phyloP scores from a whole-genome alignment of 23 tunicate species.

The Phallusia fumigata region DNA sequence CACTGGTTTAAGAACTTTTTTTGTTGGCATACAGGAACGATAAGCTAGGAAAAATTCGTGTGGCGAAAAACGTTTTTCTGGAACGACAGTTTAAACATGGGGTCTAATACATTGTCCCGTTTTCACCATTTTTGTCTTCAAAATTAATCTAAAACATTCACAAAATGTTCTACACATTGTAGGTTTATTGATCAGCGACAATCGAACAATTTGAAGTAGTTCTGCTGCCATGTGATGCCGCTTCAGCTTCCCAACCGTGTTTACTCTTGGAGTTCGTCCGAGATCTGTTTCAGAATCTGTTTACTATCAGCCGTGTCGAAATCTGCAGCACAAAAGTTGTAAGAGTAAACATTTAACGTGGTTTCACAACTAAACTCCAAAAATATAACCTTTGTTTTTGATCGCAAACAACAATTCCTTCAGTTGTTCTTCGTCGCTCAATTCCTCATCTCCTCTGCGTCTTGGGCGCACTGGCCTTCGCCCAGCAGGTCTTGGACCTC shows the following conservation, averaged over 20 bases:
- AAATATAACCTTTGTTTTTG: background rate
- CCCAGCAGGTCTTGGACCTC: too few species aligned
- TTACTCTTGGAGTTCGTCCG: background rate
- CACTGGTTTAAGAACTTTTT: too few species aligned
- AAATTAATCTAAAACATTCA: too few species aligned
- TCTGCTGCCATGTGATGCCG: background rate
- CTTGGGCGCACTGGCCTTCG: slow-evolving; percentile 63
- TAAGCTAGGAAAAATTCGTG: too few species aligned
- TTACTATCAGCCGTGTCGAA: background rate
- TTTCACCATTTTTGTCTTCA: too few species aligned
- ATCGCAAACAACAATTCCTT: background rate
- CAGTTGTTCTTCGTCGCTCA: background rate
- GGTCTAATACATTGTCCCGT: too few species aligned
- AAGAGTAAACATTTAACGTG: background rate
- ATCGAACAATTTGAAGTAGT: background rate
- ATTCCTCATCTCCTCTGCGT: slow-evolving; percentile 58
- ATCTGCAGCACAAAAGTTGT: background rate
- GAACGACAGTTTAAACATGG: too few species aligned
- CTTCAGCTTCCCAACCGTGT: background rate
- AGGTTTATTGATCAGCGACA: background rate
- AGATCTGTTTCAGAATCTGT: background rate
- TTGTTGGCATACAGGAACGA: too few species aligned
- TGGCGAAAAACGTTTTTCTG: too few species aligned
- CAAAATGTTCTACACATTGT: too few species aligned
- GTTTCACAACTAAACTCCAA: background rate